A percentile compares a stretch with the other conserved stretches of the same genome.
Conservation (phyloP, 2,888 invertebrate genomes). For the Euphydryas editha region DNA sequence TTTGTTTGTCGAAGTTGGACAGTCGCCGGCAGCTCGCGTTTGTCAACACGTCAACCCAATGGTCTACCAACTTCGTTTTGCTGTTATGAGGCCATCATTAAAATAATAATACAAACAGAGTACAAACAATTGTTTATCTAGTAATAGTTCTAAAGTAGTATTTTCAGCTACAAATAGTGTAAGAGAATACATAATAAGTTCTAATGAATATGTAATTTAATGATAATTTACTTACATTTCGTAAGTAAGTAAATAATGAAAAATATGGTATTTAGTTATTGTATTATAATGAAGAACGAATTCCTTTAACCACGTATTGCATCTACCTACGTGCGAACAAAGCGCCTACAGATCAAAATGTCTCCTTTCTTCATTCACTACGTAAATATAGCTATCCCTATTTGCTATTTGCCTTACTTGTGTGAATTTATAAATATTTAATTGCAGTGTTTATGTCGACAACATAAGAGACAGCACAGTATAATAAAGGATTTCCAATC, state of each 20-base stretch:
- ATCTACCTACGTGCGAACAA: too few species aligned
- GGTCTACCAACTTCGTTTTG: constrained; percentile 49
- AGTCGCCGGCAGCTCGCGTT: constrained; percentile 51
- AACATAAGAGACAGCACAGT: constrained; percentile 30
- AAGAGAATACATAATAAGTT: too few species aligned
- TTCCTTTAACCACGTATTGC: too few species aligned
- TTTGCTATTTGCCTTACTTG: neutral
- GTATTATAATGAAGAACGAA: too few species aligned
- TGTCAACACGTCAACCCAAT: constrained; percentile 61
- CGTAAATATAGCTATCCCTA: too few species aligned
- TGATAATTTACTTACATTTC: too few species aligned
- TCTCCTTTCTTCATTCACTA: too few species aligned
- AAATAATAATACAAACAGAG: constrained; percentile 3
- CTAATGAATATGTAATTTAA: too few species aligned
- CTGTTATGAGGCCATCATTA: constrained; percentile 21
- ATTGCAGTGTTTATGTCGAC: constrained; percentile 25
- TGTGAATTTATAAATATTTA: neutral
- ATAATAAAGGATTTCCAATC: constrained; percentile 68
- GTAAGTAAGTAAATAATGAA: too few species aligned
- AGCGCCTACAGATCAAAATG: too few species aligned
- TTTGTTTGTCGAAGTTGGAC: constrained; percentile 65
- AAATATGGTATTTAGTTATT: too few species aligned
- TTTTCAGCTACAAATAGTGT: too few species aligned
- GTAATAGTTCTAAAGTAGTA: neutral
- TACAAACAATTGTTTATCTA: neutral